Conservation (phyloP, 2,797 vertebrate genomes). For the Pitangus sulphuratus region DNA sequence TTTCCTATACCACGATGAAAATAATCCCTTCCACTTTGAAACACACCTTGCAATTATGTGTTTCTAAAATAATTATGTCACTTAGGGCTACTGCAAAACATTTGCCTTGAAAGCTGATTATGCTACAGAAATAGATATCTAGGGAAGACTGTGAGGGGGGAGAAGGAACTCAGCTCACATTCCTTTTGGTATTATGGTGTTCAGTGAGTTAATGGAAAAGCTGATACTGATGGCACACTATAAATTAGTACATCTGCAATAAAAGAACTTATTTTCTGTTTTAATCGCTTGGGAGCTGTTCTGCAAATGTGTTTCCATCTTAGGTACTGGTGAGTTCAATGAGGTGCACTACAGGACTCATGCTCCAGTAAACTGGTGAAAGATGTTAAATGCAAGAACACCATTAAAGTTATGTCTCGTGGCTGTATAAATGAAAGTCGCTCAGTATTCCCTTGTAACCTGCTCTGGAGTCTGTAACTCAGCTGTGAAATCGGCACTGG, state of each 20-base stretch:
- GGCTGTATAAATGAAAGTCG: neutral
- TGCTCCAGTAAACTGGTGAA: constrained; percentile 9
- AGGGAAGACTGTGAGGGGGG: neutral
- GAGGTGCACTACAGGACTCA: neutral
- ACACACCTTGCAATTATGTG: neutral
- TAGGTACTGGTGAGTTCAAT: constrained; percentile 7
- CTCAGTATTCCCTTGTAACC: neutral
- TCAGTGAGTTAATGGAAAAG: constrained; percentile 37
- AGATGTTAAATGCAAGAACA: constrained; percentile 22
- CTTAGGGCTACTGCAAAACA: neutral
- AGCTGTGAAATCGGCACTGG: neutral
- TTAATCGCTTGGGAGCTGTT: neutral
- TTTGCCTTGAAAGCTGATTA: neutral
- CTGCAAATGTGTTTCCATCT: constrained; percentile 34
- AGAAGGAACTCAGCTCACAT: neutral
- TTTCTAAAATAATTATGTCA: neutral
- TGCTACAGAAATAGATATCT: neutral
- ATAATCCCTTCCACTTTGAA: neutral
- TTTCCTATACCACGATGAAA: neutral
- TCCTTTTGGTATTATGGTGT: neutral
- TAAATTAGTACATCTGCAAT: constrained; percentile 46
- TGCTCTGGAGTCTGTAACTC: neutral
- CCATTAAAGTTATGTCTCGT: neutral
- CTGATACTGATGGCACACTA: neutral
- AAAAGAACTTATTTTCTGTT: constrained; percentile 53